Evolutionary conservation across 2,797 vertebrate species (phyloP).

Genomic region (Etheostoma nigrum): DNA sequence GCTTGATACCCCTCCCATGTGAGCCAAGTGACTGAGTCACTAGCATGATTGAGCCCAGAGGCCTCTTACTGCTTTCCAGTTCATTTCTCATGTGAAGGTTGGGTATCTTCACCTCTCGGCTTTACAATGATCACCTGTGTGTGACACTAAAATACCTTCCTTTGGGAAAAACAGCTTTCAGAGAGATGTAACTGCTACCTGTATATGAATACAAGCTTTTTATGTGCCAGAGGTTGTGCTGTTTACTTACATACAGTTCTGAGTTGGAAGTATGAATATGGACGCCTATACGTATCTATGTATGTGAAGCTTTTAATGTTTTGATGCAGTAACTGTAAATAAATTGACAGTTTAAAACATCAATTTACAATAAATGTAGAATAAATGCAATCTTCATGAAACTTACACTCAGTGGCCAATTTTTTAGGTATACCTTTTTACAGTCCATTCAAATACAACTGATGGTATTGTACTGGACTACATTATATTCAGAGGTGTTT

Average conservation of each 20-base stretch:
- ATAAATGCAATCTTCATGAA: neutral
- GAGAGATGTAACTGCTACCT: slow-evolving; percentile 17
- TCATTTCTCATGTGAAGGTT: slow-evolving; percentile 63
- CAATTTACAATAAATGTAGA: neutral
- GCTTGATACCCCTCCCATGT: slow-evolving; percentile 48
- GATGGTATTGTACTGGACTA: no score
- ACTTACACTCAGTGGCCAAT: neutral
- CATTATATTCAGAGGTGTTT: no score
- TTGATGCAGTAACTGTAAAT: neutral
- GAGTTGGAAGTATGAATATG: neutral
- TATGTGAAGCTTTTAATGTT: slow-evolving; percentile 3
- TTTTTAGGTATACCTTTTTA: neutral
- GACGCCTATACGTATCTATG: neutral
- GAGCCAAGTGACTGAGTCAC: slow-evolving; percentile 58
- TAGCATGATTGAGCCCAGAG: slow-evolving; percentile 58
- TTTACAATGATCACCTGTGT: slow-evolving; percentile 46
- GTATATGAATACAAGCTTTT: slow-evolving; percentile 10
- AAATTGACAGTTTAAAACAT: neutral
- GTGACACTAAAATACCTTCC: slow-evolving; percentile 41
- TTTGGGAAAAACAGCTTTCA: slow-evolving; percentile 36
- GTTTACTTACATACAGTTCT: slow-evolving; percentile 5
- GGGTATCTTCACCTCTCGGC: slow-evolving; percentile 35
- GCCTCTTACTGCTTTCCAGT: slow-evolving; percentile 50
- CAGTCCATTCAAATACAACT: neutral
- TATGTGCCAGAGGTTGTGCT: neutral